phyloP scores from a whole-genome alignment of 2,113 vertebrate genomes.

The Limnothrissa miodon region DNA sequence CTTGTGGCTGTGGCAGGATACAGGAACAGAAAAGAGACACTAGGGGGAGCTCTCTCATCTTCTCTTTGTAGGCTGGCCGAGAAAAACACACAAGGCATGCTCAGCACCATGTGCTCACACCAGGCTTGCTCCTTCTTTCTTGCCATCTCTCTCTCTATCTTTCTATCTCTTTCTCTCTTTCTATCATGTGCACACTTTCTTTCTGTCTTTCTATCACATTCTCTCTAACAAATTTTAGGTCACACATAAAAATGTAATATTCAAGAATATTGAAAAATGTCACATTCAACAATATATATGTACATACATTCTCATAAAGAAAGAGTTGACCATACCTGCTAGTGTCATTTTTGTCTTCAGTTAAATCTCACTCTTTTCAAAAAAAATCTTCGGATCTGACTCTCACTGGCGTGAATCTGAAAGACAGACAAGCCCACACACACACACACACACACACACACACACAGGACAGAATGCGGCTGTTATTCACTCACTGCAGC shows the following conservation, averaged over 20 bases:
- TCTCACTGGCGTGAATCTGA: slow-evolving; percentile 31
- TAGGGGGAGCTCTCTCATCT: slow-evolving; percentile 93
- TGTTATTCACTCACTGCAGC: slow-evolving; percentile 19
- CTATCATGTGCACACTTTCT: background rate
- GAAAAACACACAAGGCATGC: background rate
- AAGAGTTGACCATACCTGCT: slow-evolving; percentile 28
- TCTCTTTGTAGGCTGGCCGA: slow-evolving; percentile 86
- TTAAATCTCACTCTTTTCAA: background rate
- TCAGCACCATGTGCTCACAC: slow-evolving; percentile 11
- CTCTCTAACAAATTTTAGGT: background rate
- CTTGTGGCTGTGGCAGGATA: slow-evolving; percentile 59
- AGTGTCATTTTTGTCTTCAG: slow-evolving; percentile 43
- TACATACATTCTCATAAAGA: background rate
- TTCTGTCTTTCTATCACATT: background rate
- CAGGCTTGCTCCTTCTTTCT: background rate
- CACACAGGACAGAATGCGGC: slow-evolving; percentile 15
- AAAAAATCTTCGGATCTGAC: background rate
- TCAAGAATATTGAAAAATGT: background rate
- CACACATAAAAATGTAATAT: background rate
- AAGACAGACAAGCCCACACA: background rate
- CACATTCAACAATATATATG: background rate
- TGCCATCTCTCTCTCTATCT: background rate
- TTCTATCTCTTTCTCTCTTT: background rate
- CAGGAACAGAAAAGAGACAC: slow-evolving; percentile 92
- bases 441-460: background rate